Base-by-base conservation (phyloP, 2,888 invertebrate genomes). In the Caenorhabditis plicata region DNA sequence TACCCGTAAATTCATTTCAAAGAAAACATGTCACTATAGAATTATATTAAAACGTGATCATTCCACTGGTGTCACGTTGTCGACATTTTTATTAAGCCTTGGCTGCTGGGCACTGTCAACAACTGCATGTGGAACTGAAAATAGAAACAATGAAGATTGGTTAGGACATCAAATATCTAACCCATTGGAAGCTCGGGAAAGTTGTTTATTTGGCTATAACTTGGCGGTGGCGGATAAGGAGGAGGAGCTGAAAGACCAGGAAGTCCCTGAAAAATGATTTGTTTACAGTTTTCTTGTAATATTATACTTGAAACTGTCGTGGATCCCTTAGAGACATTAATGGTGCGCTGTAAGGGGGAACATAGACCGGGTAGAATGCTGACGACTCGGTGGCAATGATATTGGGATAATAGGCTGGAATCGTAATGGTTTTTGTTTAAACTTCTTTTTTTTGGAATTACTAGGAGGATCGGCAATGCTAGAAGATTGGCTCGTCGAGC, bases 221-320 rank as follows among this genome's bases (percentile, higher is more conserved):
- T 64, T 9, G 68, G 68, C 13, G 68, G 68, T 26, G 65, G 62
- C 2, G 68, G 68, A 23, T 68, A 68, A 1, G 68, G 68, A 9
- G 68, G 68, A 1, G 68, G 68, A 2, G 68, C 68, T 17, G 56
- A 57, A 8, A 68, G 26, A 15, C 68, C 68, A 4, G 68, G 64
- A 7, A 68, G 50, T 36, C 68, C 68, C 61, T 68, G 47, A 22
- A 64, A 55, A 19, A 22, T 15, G 15, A 19, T 9, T 20, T 23
- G 20, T 15, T n/a, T 11, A 20, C 17, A 2, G 19, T 8, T 3
- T 26, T 19, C 8, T 26, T 3, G 4, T 8, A 9, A 3, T 4
- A 19, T 7, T 27, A 19, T 23, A 56, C 56, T 29, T 67, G 61
- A 33, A 68, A 68, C 35, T 60, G 60, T 26, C 68, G 19, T 9